Percentiles rank a stretch among this genome's conserved stretches.
phyloP scores from a whole-genome alignment of 1,140 invertebrate species.

The Nasonia giraulti region DNA sequence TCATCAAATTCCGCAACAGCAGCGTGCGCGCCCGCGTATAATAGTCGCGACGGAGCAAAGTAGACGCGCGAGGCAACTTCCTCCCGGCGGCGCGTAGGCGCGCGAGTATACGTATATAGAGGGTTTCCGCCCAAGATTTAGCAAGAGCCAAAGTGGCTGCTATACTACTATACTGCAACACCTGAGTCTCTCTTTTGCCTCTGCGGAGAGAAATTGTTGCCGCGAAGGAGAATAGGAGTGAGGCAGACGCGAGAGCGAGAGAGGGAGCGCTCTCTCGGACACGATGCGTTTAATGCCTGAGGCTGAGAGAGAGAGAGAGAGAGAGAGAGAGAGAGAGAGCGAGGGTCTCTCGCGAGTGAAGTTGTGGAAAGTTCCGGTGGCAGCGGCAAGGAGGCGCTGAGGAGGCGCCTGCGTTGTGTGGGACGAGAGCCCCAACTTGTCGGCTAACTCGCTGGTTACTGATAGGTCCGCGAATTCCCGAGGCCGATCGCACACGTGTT shows the following conservation, averaged over 20 bases:
- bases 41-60: constrained; percentile 8
- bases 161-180: constrained; percentile 54
- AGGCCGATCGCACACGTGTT: background rate
- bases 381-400: constrained; percentile 1
- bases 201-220: no score
- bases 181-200: constrained; percentile 59
- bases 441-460: background rate
- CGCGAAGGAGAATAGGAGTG: no score
- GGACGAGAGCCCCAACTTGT: background rate
- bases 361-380: background rate
- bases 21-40: constrained; percentile 11
- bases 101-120: background rate
- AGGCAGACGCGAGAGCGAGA: background rate
- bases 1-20: constrained; percentile 64
- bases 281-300: background rate
- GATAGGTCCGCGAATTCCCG: background rate
- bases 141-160: constrained; percentile 60
- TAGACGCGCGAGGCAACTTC: constrained; percentile 36
- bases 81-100: constrained; percentile 52
- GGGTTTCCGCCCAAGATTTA: constrained; percentile 60
- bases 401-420: background rate
- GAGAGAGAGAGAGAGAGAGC: background rate
- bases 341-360: background rate
- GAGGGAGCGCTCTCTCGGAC: background rate
- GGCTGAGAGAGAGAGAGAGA: background rate